Evolutionary conservation across 2,888 invertebrate genomes (phyloP).

Genomic region (Exephanes ischioxanthus): DNA sequence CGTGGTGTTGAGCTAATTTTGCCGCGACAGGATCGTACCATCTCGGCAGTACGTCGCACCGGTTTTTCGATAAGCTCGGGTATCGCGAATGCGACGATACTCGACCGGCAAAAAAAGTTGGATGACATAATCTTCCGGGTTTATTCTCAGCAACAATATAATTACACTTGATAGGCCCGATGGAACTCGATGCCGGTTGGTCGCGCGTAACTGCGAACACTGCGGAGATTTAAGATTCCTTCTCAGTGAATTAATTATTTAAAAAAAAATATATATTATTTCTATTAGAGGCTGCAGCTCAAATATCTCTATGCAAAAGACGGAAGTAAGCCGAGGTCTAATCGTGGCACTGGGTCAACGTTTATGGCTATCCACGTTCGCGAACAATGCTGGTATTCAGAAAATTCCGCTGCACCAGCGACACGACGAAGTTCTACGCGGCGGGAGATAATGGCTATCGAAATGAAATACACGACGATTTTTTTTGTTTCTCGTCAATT

Average conservation of each 20-base stretch:
- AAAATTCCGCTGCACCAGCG: background rate
- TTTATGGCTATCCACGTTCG: background rate
- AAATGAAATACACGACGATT: background rate
- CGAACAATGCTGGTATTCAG: background rate
- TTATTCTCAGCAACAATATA: background rate
- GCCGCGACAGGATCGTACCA: conserved; percentile 25
- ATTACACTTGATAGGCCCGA: background rate
- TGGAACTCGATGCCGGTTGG: background rate
- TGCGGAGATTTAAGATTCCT: background rate
- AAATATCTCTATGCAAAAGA: background rate
- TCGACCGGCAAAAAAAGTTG: background rate
- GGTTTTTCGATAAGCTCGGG: conserved; percentile 16
- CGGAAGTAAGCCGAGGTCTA: background rate
- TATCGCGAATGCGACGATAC: conserved; percentile 2
- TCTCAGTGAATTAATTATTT: background rate
- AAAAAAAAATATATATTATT: background rate
- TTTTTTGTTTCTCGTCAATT: background rate
- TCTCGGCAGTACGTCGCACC: too few relatives aligned
- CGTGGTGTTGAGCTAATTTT: background rate
- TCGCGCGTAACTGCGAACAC: background rate
- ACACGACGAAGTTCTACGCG: background rate
- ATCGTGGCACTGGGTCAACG: background rate
- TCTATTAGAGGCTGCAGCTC: background rate
- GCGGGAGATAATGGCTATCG: background rate
- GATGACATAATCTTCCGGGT: conserved; percentile 26